These are phyloP conservation scores for Zosterops pallidus DNA, from an alignment of 2,113 vertebrate species.

Conservation along the genomic window DNA sequence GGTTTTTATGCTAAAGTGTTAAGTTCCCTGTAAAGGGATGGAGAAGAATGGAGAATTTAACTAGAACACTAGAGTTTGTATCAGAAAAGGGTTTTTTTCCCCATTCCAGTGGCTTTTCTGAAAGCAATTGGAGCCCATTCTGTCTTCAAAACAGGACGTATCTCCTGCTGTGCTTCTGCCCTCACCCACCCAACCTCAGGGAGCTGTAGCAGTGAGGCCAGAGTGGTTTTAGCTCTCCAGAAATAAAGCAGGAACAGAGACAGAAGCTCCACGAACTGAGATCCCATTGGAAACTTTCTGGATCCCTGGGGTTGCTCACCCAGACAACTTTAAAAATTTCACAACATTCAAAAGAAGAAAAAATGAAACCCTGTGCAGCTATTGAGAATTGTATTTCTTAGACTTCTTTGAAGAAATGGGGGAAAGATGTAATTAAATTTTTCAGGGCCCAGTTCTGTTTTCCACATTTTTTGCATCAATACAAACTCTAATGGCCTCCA, in stretches of 20 bases:
- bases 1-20: neutral
- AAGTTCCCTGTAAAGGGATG: neutral
- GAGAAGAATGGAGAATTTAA: slow-evolving; percentile 14
- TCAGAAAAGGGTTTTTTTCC: neutral
- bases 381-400: neutral
- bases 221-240: neutral
- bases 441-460: neutral
- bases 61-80: neutral
- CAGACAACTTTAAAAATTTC: neutral
- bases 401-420: neutral
- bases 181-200: neutral
- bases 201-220: neutral
- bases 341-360: neutral
- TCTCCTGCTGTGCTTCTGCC: neutral
- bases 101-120: neutral
- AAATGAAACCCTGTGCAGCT: neutral
- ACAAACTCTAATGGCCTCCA: neutral
- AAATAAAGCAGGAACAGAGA: neutral
- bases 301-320: neutral
- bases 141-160: neutral
- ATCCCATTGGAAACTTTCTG: neutral
- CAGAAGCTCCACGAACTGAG: neutral
- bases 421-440: neutral
- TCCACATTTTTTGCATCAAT: neutral
- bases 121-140: neutral